Base-by-base conservation (phyloP, 2,797 vertebrate genomes). In the Tadarida brasiliensis region DNA sequence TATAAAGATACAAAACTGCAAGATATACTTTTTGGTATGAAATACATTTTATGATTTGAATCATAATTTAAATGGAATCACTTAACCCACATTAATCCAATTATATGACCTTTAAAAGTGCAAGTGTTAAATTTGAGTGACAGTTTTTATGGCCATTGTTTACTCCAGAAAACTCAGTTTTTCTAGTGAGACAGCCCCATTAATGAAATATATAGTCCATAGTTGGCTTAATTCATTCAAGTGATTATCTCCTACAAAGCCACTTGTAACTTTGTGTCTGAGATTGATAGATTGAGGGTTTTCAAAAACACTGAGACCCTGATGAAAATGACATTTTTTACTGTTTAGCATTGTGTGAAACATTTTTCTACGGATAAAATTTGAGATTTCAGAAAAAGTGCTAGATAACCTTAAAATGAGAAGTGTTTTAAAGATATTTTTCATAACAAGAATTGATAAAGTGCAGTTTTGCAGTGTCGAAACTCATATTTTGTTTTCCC, bases 401-500 rank as follows among this genome's bases (percentile, higher is more conserved):
- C 73, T 96, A 89, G 49, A 73, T 65, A 77, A 59, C 49, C 90
- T 85, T 65, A 77, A 89, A 54, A 22, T 87, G 57, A 88, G 49
- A 78, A 87, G 39, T 51, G 15, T 83, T 92, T 94, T 87, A 59
- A 82, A 71, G 44, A 16, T 74, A 30, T 84, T 90, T 85, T 90
- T 91, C 22, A 87, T 39, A 65, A 35, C 2, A 88, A 85, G 57
- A 56, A 67, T 88, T 93, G 14, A 35, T 78, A 22, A 61, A 82
- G 10, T 84, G 14, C 57, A 30, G 44, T 59, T 84, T 74, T 73
- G 0, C 56, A 87, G n/a, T 51, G 19, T 84, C 0, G 57, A 87
- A 94, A 77, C 56, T 95, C 24, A 19, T 1, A 12, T 97, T 96
- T 91, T 97, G 30, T 97, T 81, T 97, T 92, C 63, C 6, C 95